These are phyloP conservation scores for Penaeus vannamei DNA, from an alignment of 1,140 invertebrate genomes.

Conservation along the genomic window DNA sequence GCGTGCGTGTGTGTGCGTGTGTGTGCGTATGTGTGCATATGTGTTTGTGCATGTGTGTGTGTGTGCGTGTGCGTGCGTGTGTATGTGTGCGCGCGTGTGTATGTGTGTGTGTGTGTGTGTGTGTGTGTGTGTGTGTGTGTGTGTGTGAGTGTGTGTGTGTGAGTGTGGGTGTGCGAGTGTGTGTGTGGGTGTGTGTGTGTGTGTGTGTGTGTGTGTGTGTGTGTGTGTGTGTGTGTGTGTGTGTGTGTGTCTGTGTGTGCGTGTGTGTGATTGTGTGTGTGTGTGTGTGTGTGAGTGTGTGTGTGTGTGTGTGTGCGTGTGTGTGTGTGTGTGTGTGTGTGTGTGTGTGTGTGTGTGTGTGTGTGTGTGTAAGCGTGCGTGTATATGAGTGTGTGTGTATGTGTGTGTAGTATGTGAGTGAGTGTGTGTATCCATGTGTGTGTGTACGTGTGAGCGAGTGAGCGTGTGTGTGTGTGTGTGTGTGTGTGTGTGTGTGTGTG, in stretches of 20 bases:
- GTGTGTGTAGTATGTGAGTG: too few species aligned
- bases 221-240: background rate
- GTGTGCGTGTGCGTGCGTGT: background rate
- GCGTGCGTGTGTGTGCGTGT: background rate
- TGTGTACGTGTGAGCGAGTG: too few species aligned
- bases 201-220: conserved; percentile 24
- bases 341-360: too few species aligned
- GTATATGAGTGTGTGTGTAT: too few species aligned
- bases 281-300: background rate
- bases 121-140: background rate
- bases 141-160: background rate
- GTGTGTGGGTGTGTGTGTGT: background rate
- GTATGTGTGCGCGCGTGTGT: background rate
- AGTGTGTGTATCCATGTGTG: too few species aligned
- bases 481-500: too few species aligned
- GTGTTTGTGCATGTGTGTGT: background rate
- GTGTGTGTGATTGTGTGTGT: too few species aligned
- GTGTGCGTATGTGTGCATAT: background rate
- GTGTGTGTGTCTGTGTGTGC: background rate
- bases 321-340: too few species aligned
- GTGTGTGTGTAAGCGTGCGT: too few species aligned
- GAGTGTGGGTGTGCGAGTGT: background rate
- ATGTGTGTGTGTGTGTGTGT: background rate
- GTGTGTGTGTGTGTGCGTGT: background rate
- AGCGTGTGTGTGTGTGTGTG: too few species aligned